Evolutionary conservation across 1,140 invertebrate genomes (phyloP), one percentile per base, ranked within the genome.

Genomic region (Drosophila orosa): DNA sequence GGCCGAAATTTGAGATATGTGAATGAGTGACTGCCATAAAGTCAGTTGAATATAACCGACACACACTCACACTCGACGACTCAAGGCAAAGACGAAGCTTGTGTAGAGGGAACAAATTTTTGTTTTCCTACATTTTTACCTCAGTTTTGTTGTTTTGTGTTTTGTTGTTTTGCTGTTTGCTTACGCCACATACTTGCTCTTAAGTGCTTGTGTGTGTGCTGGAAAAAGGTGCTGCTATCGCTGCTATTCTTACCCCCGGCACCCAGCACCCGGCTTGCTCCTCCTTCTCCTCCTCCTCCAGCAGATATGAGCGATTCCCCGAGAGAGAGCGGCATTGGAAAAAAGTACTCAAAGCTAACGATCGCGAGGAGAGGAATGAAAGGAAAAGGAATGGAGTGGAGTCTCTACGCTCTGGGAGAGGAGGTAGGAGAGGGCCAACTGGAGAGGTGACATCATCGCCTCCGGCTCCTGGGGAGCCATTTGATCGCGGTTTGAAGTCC

Each of bases 1-100:
- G 45, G 48, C 75, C 63, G 78, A 85, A 85, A 86, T 86, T 86
- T 78, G 81, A 85, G 78, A 68, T 68, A 45, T 63, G 15, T 42
- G 35, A 9, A 27, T 22, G 45, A 61, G 13, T 66, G 52, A 67
- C 62, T 75, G 77, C 65, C 75, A 67, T 79, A 67, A 83, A 68
- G 71, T 73, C 69, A 66, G 75, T 15, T 9, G 47, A 66, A 68
- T 81, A 74, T n/a, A 47, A 52, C 19, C 47, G 47, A 50, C 42
- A 55, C 33, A 39, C 44, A 45, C 52, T 19, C 35, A 17, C n/a
- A 25, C 5, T 25, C 44, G 22, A 27, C 44, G 22, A 25, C 45
- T 22, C 27, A 68, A 35, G 50, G 50, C 22, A 31, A 19, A 56
- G 45, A 35, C 39, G 48, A 39, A 29, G 27, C 17, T 52, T 39